Base-by-base conservation (phyloP, 2,888 invertebrate species). In the Encarsia formosa region DNA sequence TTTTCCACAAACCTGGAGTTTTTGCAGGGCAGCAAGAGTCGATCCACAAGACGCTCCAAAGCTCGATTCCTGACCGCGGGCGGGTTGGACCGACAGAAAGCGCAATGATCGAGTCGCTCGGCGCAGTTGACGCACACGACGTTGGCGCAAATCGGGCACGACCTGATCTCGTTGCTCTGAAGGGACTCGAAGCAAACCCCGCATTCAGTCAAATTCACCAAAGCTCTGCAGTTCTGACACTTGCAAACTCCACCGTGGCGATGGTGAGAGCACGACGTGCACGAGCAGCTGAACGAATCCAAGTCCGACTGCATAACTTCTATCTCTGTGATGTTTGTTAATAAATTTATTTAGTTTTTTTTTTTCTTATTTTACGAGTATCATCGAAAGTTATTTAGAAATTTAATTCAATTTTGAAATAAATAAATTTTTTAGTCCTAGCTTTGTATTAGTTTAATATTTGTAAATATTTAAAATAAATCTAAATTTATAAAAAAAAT, bases 71-170 rank as follows among this genome's bases (percentile, higher is more conserved):
- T 59, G 40, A 63, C 50, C 41, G 58, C 37, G 0, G 63, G 56
- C 22, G 57, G 29, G 3, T 15, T 9, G 0, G 63, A 58, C 20
- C 67, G 50, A 49, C 69, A 69, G 40, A 64, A 68, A 8, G 68
- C 61, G 41, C 68, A 69, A n/a, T 22, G 55, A 2, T 8, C 38
- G n/a, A 69, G 44, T 34, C 56, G 47, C 2, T 35, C 19, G 1
- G 65, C 48, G 48, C 68, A 69, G 6, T 15, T 38, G 5, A 45
- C 45, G 40, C 68, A 68, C 2, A 63, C 52, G n/a, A 65, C 52
- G 47, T 67, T 66, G 2, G 64, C 61, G 43, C 68, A 68, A 0
- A 64, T 52, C 4, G 58, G 45, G 26, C 68, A 68, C 3, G 64
- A 59, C 23, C 51, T 52, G 5, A 68, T 58, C 11, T 59, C 58